phyloP scores from a whole-genome alignment of 2,113 vertebrate species.

The Triplophysa dalaica region DNA sequence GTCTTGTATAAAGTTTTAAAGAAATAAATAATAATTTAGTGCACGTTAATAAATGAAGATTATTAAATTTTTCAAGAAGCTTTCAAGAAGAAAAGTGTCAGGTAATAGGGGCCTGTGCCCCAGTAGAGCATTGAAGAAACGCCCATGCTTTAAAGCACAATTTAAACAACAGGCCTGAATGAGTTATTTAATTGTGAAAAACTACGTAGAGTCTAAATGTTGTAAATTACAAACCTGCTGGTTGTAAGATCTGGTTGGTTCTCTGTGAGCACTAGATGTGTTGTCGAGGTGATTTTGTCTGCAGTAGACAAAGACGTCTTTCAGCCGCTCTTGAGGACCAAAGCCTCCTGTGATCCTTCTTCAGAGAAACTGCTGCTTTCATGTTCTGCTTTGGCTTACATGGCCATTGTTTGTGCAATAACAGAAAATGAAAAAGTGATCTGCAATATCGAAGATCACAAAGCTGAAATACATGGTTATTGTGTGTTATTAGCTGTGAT shows the following conservation, averaged over 20 bases:
- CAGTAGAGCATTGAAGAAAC: no score
- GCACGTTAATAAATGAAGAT: no score
- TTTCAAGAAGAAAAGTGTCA: no score
- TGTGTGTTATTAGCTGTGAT: not conserved
- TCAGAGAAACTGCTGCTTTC: slow-evolving; percentile 4
- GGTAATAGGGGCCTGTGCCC: no score
- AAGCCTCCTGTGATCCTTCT: not conserved
- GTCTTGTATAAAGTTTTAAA: no score
- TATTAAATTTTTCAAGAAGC: no score
- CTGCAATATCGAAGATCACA: not conserved
- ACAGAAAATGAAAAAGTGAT: not conserved
- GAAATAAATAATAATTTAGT: no score
- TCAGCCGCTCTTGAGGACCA: not conserved
- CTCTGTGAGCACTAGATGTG: not conserved
- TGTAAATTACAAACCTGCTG: no score
- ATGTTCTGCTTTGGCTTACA: slow-evolving; percentile 6
- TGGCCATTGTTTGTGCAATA: not conserved
- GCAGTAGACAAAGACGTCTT: not conserved
- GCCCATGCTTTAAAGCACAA: no score
- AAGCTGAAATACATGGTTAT: not conserved
- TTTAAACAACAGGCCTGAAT: no score
- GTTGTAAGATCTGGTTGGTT: not conserved
- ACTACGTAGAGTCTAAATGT: no score
- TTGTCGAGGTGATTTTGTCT: not conserved
- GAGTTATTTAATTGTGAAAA: no score